Evolutionary conservation across 2,113 vertebrate species (phyloP), one percentile per base, ranked within the genome.

Genomic region (Cololabis saira): DNA sequence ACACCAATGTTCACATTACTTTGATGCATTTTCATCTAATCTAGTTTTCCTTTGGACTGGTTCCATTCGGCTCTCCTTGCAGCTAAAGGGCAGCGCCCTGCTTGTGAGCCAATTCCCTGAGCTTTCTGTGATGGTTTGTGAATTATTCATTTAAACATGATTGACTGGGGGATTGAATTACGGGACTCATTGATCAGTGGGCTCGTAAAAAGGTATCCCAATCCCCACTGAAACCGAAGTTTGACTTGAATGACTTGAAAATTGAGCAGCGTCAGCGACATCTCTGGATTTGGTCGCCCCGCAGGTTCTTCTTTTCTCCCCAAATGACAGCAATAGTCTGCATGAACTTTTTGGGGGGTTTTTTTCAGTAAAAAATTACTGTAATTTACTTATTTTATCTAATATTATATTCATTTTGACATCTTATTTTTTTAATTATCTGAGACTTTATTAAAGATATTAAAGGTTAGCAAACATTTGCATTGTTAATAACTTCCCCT

Each of bases 61-160:
- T 64, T 81, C 55, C 66, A 56, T 51, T 69, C 62, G 8, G 52
- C 17, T 67, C 70, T 65, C 54, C 19, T 55, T 21, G 61, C 67
- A 58, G 64, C 22, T 49, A 67, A 24, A 60, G 65, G 62, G 57
- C 63, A 62, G 41, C 14, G 3, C 30, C 17, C 57, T 50, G 55
- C 74, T 45, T 21, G 45, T 78, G 64, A 71, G 83, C 67, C 61
- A 71, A 82, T 87, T 86, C 64, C 52, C 67, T 22, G 15, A 71
- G 87, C 86, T 77, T 62, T 75, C 75, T 79, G 48, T 76, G 81
- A 86, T 41, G 69, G 83, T 54, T 68, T 76, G 72, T 90, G 71
- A 81, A 83, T 87, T 75, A 91, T 90, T 91, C 85, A 87, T 90
- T 86, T 85, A 83, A 88, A 85, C 68, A 82, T 76, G 84, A 90